Percentiles rank a stretch among this genome's conserved stretches.
Evolutionary conservation across 2,888 invertebrate genomes (phyloP).

Genomic region (Athalia rosae): DNA sequence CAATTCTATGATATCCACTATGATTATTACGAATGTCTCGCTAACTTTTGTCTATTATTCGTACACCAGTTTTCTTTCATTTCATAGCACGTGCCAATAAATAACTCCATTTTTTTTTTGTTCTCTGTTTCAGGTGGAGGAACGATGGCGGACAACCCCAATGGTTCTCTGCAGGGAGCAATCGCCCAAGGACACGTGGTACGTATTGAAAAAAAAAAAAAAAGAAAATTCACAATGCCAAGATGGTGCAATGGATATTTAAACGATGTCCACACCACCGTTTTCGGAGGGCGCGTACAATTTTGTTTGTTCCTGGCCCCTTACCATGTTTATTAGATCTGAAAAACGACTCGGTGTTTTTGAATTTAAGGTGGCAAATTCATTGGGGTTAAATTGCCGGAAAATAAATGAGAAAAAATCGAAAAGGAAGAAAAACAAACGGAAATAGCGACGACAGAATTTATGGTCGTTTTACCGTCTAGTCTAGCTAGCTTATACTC

Average conservation of each 20-base stretch:
- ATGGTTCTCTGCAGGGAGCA: conserved; percentile 26
- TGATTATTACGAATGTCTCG: not conserved
- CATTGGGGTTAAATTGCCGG: not conserved
- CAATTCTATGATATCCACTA: too few relatives aligned
- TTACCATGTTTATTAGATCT: too few relatives aligned
- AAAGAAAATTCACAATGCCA: too few relatives aligned
- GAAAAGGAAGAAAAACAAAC: not conserved
- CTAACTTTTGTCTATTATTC: not conserved
- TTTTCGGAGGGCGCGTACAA: too few relatives aligned
- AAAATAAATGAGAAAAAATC: not conserved
- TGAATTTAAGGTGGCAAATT: not conserved
- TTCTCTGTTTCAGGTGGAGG: conserved; percentile 22
- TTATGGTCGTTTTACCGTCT: not conserved
- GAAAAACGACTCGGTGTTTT: too few relatives aligned
- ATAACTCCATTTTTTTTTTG: not conserved
- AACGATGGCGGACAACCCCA: conserved; percentile 34
- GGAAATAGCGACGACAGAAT: conserved; percentile 19
- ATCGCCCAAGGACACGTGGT: conserved; percentile 30
- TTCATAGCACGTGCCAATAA: not conserved
- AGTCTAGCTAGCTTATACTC: too few relatives aligned
- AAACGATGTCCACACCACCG: too few relatives aligned
- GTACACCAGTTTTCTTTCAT: not conserved
- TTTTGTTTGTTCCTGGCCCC: too few relatives aligned
- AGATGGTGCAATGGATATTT: too few relatives aligned
- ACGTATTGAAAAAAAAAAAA: not conserved